A percentile compares a stretch with the other conserved stretches of the same genome.
phyloP scores from a whole-genome alignment of 1,140 invertebrate genomes.

The Pemphigus obesinymphae region DNA sequence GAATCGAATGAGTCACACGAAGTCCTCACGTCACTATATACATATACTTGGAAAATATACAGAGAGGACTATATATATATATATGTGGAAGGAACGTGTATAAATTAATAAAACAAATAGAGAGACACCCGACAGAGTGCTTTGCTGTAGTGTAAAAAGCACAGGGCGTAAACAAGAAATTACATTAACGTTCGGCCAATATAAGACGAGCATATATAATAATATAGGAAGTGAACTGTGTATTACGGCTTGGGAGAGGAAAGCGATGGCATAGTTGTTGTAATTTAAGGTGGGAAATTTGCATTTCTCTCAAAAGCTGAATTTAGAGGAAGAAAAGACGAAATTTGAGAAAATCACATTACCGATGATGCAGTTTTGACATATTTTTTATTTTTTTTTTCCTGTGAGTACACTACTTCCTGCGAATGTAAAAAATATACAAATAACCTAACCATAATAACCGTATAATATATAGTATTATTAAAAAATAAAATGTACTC shows the following conservation, averaged over 20 bases:
- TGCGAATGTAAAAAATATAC: too few species aligned
- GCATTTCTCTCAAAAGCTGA: background rate
- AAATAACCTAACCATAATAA: too few species aligned
- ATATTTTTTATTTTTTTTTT: too few species aligned
- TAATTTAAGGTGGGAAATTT: background rate
- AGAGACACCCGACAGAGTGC: background rate
- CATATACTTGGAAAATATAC: too few species aligned
- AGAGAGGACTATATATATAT: too few species aligned
- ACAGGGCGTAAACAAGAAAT: conserved; percentile 10
- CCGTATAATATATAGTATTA: too few species aligned
- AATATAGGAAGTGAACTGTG: too few species aligned
- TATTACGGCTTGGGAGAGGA: background rate
- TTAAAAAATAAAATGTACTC: too few species aligned
- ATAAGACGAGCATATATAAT: conserved; percentile 23
- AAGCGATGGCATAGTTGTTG: background rate
- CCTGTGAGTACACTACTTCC: too few species aligned
- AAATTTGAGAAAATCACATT: background rate
- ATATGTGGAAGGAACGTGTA: too few species aligned
- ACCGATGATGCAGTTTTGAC: background rate
- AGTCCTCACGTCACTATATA: background rate
- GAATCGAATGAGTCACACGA: conserved; percentile 19
- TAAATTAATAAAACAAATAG: conserved; percentile 31
- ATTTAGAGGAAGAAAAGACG: background rate
- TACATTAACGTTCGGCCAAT: conserved; percentile 22
- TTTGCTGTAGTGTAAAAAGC: background rate